Conservation (phyloP, 2,888 invertebrate genomes). For the Nemotelus pantherinus region DNA sequence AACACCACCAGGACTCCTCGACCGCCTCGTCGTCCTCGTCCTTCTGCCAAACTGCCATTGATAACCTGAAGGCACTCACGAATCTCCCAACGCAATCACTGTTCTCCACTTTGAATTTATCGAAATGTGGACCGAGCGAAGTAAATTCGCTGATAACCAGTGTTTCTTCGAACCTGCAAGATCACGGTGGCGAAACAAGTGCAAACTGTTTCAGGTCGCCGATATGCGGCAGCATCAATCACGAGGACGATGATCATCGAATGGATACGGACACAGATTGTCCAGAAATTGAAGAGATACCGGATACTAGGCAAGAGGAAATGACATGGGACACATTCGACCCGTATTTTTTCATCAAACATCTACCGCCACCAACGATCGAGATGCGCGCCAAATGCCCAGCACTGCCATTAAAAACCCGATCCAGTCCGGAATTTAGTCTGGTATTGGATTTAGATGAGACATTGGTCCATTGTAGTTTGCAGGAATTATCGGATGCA, state of each 20-base stretch:
- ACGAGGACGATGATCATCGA: conserved; percentile 47
- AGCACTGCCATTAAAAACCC: conserved; percentile 89
- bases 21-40: conserved; percentile 46
- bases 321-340: conserved; percentile 82
- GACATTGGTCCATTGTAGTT: conserved; percentile 93
- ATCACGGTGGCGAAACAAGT: conserved; percentile 19
- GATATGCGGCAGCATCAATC: conserved; percentile 1
- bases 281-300: conserved; percentile 55
- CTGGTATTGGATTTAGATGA: conserved; percentile 83
- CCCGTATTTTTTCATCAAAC: conserved; percentile 91
- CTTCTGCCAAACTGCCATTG: conserved; percentile 64
- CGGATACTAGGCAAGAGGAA: conserved; percentile 54
- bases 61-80: conserved; percentile 67
- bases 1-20: conserved; percentile 43
- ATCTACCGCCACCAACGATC: conserved; percentile 82
- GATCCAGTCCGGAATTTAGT: conserved; percentile 93
- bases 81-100: conserved; percentile 66
- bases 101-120: conserved; percentile 65
- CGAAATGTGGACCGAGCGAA: conserved; percentile 45
- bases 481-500: conserved; percentile 90
- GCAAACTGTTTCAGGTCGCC: conserved; percentile 20
- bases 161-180: conserved; percentile 46
- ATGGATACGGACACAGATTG: conserved; percentile 53
- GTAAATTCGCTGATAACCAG: conserved; percentile 53
- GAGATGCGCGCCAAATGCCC: conserved; percentile 74